Conservation (phyloP, 2,888 invertebrate species). For the Andrena marginata region DNA sequence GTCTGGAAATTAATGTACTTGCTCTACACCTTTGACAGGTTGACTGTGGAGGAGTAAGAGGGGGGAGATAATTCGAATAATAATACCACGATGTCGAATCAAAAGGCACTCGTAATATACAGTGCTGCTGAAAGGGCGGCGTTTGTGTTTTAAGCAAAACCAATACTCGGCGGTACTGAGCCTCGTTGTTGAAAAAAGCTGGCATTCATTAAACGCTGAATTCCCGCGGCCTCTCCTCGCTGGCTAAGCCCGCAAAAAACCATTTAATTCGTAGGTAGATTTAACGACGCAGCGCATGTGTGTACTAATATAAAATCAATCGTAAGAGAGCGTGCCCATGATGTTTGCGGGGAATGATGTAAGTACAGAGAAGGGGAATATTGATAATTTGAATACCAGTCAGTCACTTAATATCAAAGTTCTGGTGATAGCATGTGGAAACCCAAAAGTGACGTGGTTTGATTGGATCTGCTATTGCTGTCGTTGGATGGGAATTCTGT, state of each 20-base stretch:
- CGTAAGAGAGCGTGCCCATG: background rate
- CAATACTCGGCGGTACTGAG: background rate
- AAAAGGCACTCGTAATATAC: background rate
- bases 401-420: background rate
- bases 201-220: constrained; percentile 16
- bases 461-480: too few relatives aligned
- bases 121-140: background rate
- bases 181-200: constrained; percentile 9
- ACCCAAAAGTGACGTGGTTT: too few relatives aligned
- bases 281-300: background rate
- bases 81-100: constrained; percentile 23
- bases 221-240: background rate
- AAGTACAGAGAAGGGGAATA: background rate
- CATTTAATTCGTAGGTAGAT: constrained; percentile 3
- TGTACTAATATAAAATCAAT: background rate
- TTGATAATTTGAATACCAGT: background rate
- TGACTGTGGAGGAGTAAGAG: background rate
- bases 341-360: background rate
- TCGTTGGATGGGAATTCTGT: too few relatives aligned
- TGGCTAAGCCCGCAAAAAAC: constrained; percentile 24
- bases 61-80: constrained; percentile 29
- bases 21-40: constrained; percentile 45
- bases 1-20: constrained; percentile 54
- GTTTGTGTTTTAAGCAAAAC: background rate
- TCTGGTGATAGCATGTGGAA: too few relatives aligned